These are phyloP conservation scores for Psix sp. DNA, from an alignment of 1,140 invertebrate genomes.

Conservation along the genomic window DNA sequence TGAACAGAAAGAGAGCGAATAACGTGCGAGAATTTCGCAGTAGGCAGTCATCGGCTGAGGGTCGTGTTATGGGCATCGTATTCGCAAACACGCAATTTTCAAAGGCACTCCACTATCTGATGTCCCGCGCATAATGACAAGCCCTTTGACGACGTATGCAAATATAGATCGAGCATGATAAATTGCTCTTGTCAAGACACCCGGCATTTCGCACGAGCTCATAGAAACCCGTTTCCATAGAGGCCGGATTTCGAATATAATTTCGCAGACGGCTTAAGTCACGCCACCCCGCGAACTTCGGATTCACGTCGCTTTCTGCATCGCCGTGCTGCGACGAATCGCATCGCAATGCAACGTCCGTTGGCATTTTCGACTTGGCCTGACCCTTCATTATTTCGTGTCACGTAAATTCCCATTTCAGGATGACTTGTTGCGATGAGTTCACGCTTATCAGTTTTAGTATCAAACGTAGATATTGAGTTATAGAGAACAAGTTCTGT, in stretches of 20 bases:
- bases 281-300: conserved; percentile 50
- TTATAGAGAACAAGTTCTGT: conserved; percentile 27
- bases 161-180: conserved; percentile 78
- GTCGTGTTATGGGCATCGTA: conserved; percentile 63
- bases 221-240: conserved; percentile 65
- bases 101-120: conserved; percentile 77
- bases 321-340: conserved; percentile 2
- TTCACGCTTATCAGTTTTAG: conserved; percentile 18
- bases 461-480: conserved; percentile 25
- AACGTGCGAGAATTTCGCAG: conserved; percentile 57
- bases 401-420: conserved; percentile 45
- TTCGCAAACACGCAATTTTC: conserved; percentile 77
- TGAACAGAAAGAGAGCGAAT: conserved; percentile 63
- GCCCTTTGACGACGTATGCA: conserved; percentile 77
- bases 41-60: conserved; percentile 44
- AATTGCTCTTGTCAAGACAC: conserved; percentile 77
- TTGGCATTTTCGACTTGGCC: conserved; percentile 12
- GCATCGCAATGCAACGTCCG: conserved; percentile 22
- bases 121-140: conserved; percentile 72
- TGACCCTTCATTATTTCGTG: conserved; percentile 35
- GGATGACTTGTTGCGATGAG: conserved; percentile 20
- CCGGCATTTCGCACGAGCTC: conserved; percentile 75
- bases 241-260: conserved; percentile 68
- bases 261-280: conserved; percentile 64
- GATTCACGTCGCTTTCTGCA: background rate